Conservation (phyloP, 1,140 invertebrate species). For the Caenorhabditis briggsae region DNA sequence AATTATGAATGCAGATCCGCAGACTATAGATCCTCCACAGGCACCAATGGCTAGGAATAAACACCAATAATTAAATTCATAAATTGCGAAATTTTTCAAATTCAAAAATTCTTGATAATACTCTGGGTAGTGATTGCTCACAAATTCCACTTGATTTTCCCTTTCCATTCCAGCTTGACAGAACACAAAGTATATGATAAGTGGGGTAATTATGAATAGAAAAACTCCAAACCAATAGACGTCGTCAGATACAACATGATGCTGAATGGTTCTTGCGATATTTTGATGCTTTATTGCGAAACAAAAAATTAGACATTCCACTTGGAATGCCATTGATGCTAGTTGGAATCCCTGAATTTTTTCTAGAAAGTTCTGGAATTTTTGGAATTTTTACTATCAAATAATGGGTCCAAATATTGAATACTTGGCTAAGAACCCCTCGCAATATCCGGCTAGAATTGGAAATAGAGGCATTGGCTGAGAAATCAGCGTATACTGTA, state of each 20-base stretch:
- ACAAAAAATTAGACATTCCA: not conserved
- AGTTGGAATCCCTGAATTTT: not conserved
- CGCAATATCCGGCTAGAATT: conserved; percentile 14
- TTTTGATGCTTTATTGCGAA: conserved; percentile 6
- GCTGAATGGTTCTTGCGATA: not conserved
- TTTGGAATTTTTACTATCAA: not conserved
- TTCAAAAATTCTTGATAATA: not conserved
- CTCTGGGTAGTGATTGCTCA: not conserved
- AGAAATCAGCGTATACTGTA: not conserved
- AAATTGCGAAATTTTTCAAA: not conserved
- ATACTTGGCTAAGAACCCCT: conserved; percentile 2
- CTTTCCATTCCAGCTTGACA: not conserved
- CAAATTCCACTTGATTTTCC: not conserved
- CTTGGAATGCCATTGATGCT: not conserved
- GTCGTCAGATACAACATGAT: not conserved
- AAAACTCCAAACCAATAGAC: not conserved
- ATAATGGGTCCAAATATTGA: conserved; percentile 14
- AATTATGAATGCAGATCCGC: not conserved
- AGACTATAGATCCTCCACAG: not conserved
- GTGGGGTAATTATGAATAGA: not conserved
- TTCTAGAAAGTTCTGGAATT: not conserved
- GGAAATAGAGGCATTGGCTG: conserved; percentile 1
- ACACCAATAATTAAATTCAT: not conserved
- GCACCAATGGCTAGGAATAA: not conserved
- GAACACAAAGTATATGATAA: not conserved